Base-by-base conservation (phyloP, 2,888 invertebrate species). In the Myathropa florea region DNA sequence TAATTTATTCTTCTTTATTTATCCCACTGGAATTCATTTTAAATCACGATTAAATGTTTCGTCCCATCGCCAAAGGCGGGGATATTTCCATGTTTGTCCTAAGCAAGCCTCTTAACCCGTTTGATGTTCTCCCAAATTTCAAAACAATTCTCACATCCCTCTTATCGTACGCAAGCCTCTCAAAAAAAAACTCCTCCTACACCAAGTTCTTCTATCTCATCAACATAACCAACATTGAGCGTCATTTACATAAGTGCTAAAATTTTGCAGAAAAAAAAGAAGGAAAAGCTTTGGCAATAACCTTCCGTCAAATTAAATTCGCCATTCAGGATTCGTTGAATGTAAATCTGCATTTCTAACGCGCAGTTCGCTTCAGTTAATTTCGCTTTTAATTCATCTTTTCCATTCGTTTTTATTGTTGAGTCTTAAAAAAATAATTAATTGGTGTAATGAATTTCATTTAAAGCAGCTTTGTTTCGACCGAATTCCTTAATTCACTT, bases 241-340 rank as follows among this genome's bases (percentile, higher is more conserved):
- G 39, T 57, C 55, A 81, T 81, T 68, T 30, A 75, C 68, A 68
- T 75, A 57, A 67, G 30, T 57, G 61, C 55, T 68, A 23, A 63
- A 30, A 46, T 46, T 46, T 46, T 7, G 46, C 18, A 28, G 21
- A 46, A 21, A 57, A 57, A 36, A 70, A 23, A 59, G 46, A 75
- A 55, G 23, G 30, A 12, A 46, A 46, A 46, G 64, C 53, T 70
- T 26, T 18, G 21, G 77, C 65, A 65, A 67, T 67, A 64, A 82
- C 55, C 71, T 71, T 60, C 21, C 36, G 12, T 23, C 14, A 61
- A 46, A 77, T 71, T 76, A 82, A 82, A 76, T 64, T 26, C 36
- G 57, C 46, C 64, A 71, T 71, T 77, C 30, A 33, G 28, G 71
- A 77, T 59, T 71, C 59, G n/a, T 65, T 59, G 30, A 30, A 68